These are phyloP conservation scores for Trachymyrmex septentrionalis DNA, from an alignment of 1,140 invertebrate genomes.

Conservation along the genomic window DNA sequence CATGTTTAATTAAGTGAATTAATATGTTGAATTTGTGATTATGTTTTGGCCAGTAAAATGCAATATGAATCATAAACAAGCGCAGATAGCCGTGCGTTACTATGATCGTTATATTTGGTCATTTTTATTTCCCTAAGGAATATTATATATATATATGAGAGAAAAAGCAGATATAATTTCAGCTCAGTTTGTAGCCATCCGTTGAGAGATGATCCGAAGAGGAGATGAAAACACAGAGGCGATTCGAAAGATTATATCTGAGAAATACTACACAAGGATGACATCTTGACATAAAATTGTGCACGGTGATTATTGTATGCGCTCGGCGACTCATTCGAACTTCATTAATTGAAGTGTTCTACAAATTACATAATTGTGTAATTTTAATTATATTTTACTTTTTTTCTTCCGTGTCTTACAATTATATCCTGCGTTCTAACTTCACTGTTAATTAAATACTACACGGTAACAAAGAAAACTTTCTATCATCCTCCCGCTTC, in stretches of 20 bases:
- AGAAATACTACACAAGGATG: background rate
- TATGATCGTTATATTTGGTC: background rate
- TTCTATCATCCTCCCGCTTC: background rate
- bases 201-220: background rate
- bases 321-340: background rate
- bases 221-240: background rate
- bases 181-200: background rate
- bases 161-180: background rate
- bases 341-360: constrained; percentile 13
- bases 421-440: background rate
- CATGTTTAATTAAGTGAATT: background rate
- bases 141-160: background rate
- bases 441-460: constrained; percentile 1
- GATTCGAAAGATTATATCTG: background rate
- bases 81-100: no score
- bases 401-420: background rate
- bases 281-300: background rate
- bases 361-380: background rate
- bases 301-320: background rate
- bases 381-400: background rate
- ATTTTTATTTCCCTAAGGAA: background rate
- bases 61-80: background rate
- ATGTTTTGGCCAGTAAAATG: background rate
- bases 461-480: background rate
- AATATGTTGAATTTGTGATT: constrained; percentile 29